Evolutionary conservation across 2,888 invertebrate genomes (phyloP).

Genomic region (Athetis lepigone): DNA sequence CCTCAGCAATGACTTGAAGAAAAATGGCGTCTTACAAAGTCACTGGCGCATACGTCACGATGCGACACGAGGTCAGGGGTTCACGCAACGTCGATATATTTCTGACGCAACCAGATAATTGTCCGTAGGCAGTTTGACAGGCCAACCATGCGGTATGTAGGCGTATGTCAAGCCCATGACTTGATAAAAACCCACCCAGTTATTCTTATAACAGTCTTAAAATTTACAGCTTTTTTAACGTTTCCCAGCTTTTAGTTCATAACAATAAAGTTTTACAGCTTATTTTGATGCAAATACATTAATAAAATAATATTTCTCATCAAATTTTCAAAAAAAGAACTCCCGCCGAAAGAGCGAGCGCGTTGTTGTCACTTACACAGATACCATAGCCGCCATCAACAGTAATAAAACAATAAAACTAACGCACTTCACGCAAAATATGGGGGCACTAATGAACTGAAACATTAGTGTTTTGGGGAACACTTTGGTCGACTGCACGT

Average conservation of each 20-base stretch:
- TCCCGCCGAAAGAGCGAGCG: background rate
- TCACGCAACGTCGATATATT: constrained; percentile 70
- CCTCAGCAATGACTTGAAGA: constrained; percentile 19
- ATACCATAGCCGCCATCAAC: constrained; percentile 24
- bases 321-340: constrained; percentile 26
- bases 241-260: background rate
- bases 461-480: constrained; percentile 68
- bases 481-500: constrained; percentile 63
- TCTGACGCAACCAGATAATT: constrained; percentile 68
- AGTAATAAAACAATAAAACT: constrained; percentile 58
- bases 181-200: constrained; percentile 33
- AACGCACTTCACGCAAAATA: constrained; percentile 56
- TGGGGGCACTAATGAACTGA: constrained; percentile 62
- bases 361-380: constrained; percentile 41
- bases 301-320: background rate
- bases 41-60: constrained; percentile 54
- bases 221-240: background rate
- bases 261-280: background rate
- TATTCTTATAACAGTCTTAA: constrained; percentile 30
- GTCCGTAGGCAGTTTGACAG: constrained; percentile 71
- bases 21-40: constrained; percentile 22
- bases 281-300: background rate
- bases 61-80: constrained; percentile 66
- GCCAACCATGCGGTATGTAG: constrained; percentile 54
- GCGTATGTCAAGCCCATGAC: constrained; percentile 60